Conservation (phyloP, 2,888 invertebrate genomes). For the Timema cristinae region DNA sequence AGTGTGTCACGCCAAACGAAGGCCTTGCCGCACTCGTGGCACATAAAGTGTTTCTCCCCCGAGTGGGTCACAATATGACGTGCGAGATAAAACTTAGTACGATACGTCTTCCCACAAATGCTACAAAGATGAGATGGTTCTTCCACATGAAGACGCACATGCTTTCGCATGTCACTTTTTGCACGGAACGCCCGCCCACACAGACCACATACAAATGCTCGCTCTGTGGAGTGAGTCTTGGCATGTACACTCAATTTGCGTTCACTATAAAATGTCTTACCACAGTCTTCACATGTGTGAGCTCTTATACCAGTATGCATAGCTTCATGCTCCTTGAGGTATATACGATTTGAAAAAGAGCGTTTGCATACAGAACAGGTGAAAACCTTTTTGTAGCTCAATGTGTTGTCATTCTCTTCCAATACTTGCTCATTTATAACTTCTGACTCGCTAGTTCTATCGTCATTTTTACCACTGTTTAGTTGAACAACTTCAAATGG, state of each 20-base stretch:
- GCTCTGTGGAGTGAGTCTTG: slow-evolving; percentile 6
- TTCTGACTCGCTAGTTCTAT: no score
- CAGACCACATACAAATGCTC: not conserved
- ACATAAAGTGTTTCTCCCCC: slow-evolving; percentile 13
- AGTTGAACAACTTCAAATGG: no score
- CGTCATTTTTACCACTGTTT: no score
- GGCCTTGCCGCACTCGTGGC: slow-evolving; percentile 19
- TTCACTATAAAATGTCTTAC: not conserved
- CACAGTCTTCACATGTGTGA: not conserved
- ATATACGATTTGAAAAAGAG: no score
- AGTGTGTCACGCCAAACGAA: slow-evolving; percentile 17
- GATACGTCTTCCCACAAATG: slow-evolving; percentile 20
- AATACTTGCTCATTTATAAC: no score
- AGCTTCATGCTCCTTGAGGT: not conserved
- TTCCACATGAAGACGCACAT: not conserved
- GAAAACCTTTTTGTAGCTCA: no score
- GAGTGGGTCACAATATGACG: slow-evolving; percentile 20
- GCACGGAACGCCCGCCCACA: slow-evolving; percentile 10
- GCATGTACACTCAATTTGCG: slow-evolving; percentile 4
- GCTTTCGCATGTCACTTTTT: not conserved
- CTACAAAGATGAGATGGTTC: slow-evolving; percentile 3
- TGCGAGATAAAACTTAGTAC: slow-evolving; percentile 17
- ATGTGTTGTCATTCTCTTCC: no score
- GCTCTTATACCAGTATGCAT: slow-evolving; percentile 5
- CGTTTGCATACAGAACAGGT: no score